Conservation (phyloP, 2,797 vertebrate genomes). For the Florisuga fusca region DNA sequence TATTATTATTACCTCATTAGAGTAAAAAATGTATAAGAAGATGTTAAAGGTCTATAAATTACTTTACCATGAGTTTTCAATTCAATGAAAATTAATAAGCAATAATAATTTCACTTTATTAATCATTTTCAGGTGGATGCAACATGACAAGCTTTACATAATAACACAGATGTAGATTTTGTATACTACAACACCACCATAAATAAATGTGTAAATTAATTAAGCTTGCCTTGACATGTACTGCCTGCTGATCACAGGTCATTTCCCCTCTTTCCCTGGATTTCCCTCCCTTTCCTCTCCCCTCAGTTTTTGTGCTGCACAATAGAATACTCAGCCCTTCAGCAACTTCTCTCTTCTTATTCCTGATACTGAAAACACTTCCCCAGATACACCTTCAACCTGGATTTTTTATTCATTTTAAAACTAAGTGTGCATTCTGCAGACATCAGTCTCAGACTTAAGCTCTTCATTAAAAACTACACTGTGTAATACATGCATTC, state of each 20-base stretch:
- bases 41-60: not conserved
- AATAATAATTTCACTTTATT: not conserved
- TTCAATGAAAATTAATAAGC: not conserved
- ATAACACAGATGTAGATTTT: not conserved
- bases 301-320: not conserved
- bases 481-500: not conserved
- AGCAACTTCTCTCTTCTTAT: not conserved
- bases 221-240: rapidly evolving
- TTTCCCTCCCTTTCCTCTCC: not conserved
- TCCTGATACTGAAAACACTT: not conserved
- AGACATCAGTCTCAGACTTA: not conserved
- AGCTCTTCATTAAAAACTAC: not conserved
- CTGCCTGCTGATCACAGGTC: not conserved
- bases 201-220: not conserved
- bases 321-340: not conserved
- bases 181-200: not conserved
- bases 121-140: not conserved
- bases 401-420: not conserved
- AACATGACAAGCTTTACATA: not conserved
- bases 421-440: not conserved
- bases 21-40: not conserved
- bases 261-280: rapidly evolving
- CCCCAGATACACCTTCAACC: not conserved
- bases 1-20: not conserved
- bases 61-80: not conserved